These are phyloP conservation scores for Phyllostomus discolor DNA, from an alignment of 2,113 vertebrate genomes.

Conservation along the genomic window DNA sequence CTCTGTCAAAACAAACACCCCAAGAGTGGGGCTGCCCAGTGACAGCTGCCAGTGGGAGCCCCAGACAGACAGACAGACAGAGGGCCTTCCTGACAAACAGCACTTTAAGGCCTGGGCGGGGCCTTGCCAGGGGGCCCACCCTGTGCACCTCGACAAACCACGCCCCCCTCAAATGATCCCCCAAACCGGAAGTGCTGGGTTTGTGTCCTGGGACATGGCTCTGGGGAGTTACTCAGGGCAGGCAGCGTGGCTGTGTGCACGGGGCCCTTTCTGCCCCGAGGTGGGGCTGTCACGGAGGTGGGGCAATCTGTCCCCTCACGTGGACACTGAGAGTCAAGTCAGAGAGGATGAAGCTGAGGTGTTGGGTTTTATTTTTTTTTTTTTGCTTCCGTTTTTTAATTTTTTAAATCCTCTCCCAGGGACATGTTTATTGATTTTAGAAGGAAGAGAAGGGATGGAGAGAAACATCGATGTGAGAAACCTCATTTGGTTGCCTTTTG, in stretches of 20 bases:
- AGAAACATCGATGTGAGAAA: no score
- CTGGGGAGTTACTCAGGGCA: background rate
- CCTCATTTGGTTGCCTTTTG: no score
- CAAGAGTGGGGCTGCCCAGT: constrained; percentile 45
- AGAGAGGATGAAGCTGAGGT: background rate
- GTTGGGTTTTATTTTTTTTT: background rate
- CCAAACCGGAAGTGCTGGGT: background rate
- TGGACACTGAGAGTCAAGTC: background rate
- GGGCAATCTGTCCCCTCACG: no score
- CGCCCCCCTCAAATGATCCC: background rate
- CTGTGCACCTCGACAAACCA: background rate
- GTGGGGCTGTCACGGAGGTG: background rate
- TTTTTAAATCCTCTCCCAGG: no score
- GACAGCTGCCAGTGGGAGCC: constrained; percentile 67
- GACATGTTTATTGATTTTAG: no score
- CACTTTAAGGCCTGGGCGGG: constrained; percentile 23
- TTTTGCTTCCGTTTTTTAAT: no score
- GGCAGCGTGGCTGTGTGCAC: background rate
- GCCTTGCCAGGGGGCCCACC: background rate
- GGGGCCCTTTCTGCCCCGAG: background rate
- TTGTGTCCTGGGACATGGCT: background rate
- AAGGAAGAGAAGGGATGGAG: no score
- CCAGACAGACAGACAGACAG: background rate
- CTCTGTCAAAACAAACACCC: constrained; percentile 73
- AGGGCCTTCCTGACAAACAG: constrained; percentile 35